Evolutionary conservation across 2,888 invertebrate species (phyloP).

Genomic region (Oligia fasciuncula): DNA sequence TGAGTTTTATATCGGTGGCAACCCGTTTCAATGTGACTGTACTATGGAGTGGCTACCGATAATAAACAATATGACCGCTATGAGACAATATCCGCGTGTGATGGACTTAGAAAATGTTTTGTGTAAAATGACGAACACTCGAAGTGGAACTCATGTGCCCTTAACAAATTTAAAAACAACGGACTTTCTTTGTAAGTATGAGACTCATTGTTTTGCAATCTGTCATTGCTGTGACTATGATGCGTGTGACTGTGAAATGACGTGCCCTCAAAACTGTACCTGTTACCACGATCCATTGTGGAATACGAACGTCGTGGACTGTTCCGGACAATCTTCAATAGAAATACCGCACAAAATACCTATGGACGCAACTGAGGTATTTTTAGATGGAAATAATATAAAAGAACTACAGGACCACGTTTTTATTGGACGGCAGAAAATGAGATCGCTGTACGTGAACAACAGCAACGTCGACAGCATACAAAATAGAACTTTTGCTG

Average conservation of each 20-base stretch:
- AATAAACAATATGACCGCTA: conserved; percentile 95
- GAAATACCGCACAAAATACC: conserved; percentile 96
- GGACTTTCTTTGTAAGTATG: conserved; percentile 97
- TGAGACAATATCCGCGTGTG: conserved; percentile 95
- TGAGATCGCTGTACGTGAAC: conserved; percentile 96
- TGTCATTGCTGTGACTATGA: conserved; percentile 99
- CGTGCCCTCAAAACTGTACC: conserved; percentile 97
- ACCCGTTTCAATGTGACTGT: conserved; percentile 98
- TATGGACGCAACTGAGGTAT: conserved; percentile 98
- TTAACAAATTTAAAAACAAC: conserved; percentile 94
- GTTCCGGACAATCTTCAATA: conserved; percentile 94
- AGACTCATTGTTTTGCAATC: conserved; percentile 97
- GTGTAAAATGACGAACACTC: conserved; percentile 96
- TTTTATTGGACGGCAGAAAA: conserved; percentile 97
- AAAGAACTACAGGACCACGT: conserved; percentile 95
- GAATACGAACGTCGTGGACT: conserved; percentile 97
- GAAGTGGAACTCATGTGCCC: conserved; percentile 94
- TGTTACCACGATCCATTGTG: conserved; percentile 98
- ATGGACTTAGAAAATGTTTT: conserved; percentile 97
- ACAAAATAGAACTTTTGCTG: conserved; percentile 97
- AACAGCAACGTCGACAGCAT: conserved; percentile 95
- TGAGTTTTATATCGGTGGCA: conserved; percentile 97
- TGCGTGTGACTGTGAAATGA: conserved; percentile 99
- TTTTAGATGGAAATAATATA: conserved; percentile 97
- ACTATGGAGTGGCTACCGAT: conserved; percentile 98